Conservation (phyloP, 1,140 invertebrate species). For the Neodiprion fabricii region DNA sequence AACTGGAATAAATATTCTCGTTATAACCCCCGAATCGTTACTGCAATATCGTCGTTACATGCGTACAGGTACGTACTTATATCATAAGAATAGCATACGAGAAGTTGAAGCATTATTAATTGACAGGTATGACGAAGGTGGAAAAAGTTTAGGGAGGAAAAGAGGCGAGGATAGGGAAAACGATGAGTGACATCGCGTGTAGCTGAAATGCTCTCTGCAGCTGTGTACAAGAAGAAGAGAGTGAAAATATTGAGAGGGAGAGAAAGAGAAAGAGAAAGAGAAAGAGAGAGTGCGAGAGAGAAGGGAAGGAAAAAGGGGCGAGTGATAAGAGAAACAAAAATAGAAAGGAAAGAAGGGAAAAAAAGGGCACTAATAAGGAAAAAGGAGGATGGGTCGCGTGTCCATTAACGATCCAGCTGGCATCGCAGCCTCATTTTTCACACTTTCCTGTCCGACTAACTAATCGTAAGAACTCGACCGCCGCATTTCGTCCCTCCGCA, state of each 20-base stretch:
- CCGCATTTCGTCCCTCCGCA: too few relatives aligned
- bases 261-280: constrained; percentile 15
- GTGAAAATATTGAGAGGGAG: not conserved
- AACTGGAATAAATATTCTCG: too few relatives aligned
- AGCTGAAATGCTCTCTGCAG: not conserved
- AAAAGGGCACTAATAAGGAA: constrained; percentile 7
- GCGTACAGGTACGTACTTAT: too few relatives aligned
- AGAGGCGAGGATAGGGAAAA: not conserved
- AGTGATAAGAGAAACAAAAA: constrained; percentile 10
- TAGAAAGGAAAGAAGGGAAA: not conserved
- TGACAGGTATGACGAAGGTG: not conserved
- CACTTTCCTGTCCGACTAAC: too few relatives aligned
- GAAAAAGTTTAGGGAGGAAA: not conserved
- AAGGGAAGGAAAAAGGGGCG: constrained; percentile 7
- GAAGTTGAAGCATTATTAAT: not conserved
- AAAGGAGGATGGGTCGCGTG: constrained; percentile 14
- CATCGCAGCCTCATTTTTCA: too few relatives aligned
- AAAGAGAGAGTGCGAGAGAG: constrained; percentile 9
- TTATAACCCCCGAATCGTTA: too few relatives aligned
- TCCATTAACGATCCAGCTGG: too few relatives aligned
- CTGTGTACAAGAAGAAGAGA: not conserved
- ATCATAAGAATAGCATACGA: too few relatives aligned
- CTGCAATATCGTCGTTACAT: too few relatives aligned
- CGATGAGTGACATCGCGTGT: not conserved
- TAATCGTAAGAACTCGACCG: too few relatives aligned